A percentile compares a stretch with the other conserved stretches of the same genome.
Evolutionary conservation across 2,113 vertebrate species (phyloP).

Genomic region (Eurypyga helias): DNA sequence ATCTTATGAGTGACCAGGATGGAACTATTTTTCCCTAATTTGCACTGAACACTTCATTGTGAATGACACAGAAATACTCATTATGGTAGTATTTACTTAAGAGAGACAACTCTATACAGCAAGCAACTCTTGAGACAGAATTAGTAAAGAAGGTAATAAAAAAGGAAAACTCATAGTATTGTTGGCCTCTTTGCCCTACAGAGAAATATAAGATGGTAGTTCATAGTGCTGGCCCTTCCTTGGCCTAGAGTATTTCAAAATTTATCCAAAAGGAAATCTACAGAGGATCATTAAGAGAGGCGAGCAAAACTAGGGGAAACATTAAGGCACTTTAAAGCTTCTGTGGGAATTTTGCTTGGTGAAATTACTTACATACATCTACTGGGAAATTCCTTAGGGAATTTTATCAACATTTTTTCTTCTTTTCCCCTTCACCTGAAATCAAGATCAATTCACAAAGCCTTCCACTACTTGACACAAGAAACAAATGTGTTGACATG

Average conservation of each 20-base stretch:
- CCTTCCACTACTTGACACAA: conserved; percentile 10
- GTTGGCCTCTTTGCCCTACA: neutral
- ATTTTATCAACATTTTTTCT: neutral
- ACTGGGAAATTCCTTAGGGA: neutral
- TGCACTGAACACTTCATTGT: neutral
- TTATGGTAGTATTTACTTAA: neutral
- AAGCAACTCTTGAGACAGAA: neutral
- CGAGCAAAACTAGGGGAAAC: neutral
- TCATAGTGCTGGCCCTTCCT: neutral
- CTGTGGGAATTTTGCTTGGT: conserved; percentile 33
- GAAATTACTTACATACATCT: conserved; percentile 58
- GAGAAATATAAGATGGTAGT: neutral
- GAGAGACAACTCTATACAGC: neutral
- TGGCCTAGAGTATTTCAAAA: neutral
- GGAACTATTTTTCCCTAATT: neutral
- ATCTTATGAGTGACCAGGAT: neutral
- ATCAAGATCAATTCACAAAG: conserved; percentile 46
- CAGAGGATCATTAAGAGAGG: neutral
- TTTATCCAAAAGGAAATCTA: conserved; percentile 7
- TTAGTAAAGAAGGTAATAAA: neutral
- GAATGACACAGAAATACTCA: neutral
- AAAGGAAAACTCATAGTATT: neutral
- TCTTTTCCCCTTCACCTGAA: conserved; percentile 27
- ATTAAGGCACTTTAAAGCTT: conserved; percentile 38
- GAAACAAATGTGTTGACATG: conserved; percentile 40